These are phyloP conservation scores for Fratercula arctica DNA, from an alignment of 2,797 vertebrate species.

Conservation along the genomic window DNA sequence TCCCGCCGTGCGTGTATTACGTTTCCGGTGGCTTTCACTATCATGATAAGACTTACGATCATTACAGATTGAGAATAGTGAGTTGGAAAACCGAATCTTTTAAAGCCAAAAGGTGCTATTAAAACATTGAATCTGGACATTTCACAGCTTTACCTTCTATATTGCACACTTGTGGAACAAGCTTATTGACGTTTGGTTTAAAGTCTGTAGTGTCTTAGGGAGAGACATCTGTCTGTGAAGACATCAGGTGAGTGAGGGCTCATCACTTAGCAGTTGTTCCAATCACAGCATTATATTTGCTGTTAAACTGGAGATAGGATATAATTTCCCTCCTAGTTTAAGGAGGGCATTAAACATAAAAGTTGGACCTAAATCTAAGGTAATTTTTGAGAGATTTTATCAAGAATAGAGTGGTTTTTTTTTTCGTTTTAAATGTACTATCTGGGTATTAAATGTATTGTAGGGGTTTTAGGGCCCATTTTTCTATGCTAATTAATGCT, in stretches of 20 bases:
- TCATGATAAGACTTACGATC: accelerated
- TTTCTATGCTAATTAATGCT: neutral
- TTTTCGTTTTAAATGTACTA: neutral
- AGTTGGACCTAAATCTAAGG: neutral
- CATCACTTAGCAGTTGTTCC: neutral
- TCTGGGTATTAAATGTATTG: neutral
- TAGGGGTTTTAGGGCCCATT: neutral
- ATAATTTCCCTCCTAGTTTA: neutral
- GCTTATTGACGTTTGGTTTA: neutral
- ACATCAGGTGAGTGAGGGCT: neutral
- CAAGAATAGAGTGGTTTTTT: no score
- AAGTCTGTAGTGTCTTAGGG: neutral
- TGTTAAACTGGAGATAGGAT: neutral
- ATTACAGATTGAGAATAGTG: no score
- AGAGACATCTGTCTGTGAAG: neutral
- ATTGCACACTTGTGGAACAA: neutral
- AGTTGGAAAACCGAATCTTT: neutral
- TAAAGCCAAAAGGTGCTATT: neutral
- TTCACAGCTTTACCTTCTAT: accelerated
- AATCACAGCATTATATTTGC: accelerated
- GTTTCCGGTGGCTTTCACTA: accelerated
- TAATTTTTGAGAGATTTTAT: neutral
- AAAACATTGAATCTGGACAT: no score
- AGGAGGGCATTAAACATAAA: neutral
- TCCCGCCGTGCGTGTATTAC: accelerated